Evolutionary conservation across 2,888 invertebrate species (phyloP), one percentile per base, ranked within the genome.

Genomic region (Spicauda simplicius): DNA sequence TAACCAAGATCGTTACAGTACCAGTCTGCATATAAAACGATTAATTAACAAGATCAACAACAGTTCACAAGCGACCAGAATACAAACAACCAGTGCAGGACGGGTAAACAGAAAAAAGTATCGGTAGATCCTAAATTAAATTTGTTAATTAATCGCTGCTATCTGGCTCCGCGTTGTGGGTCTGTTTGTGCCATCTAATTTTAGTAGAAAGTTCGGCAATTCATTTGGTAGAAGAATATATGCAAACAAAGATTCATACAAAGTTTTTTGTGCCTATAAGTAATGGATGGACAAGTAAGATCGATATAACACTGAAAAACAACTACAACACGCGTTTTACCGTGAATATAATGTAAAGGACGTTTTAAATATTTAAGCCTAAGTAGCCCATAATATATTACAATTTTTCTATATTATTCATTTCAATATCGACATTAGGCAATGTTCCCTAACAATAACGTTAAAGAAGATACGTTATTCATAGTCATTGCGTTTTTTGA

Each of bases 1-100:
- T 48, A 60, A 61, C 79, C 75, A 77, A 81, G 80, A 77, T 78
- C 77, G 79, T 75, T 74, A 75, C 72, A 69, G 73, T 70, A 79
- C 77, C 77, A 76, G 83, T 84, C 84, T 85, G 88, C 87, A 90
- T 90, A 87, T 85, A 85, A 89, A 90, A 86, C 84, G 86, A 86
- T 87, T 90, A 88, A 90, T 90, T 90, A 90, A 85, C 84, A 87
- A 84, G 83, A 84, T 86, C 83, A 87, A 88, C 88, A 86, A 85
- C 84, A 85, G 86, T 85, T 81, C 80, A 76, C 78, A 76, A 85
- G 83, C 80, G 83, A 81, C 79, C 78, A 79, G 80, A 82, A 82
- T 81, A 78, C 79, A 79, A 77, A 77, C 73, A 70, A 73, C 63
- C 62, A 63, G 25, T 25, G 56, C 48, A 62, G 66, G 59, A 58